Percentiles rank a stretch among this genome's conserved stretches.
Conservation (phyloP, 1,140 invertebrate species). For the Megalonaias nervosa region DNA sequence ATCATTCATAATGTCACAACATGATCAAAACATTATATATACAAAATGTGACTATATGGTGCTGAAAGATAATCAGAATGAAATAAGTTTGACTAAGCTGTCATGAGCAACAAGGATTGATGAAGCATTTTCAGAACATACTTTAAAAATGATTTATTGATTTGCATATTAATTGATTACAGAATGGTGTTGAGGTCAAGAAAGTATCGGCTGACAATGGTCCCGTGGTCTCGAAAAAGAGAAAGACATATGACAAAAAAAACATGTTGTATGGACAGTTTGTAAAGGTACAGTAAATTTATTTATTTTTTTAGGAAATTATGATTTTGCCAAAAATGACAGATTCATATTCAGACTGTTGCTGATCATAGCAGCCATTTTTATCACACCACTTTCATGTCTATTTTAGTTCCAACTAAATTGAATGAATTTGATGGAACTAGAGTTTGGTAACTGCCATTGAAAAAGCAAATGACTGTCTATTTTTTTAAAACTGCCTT, state of each 20-base stretch:
- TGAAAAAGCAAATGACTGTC: too few species aligned
- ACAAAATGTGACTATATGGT: background rate
- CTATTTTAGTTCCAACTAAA: too few species aligned
- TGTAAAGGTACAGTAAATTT: slow-evolving; percentile 70
- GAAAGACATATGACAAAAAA: slow-evolving; percentile 43
- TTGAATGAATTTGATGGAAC: too few species aligned
- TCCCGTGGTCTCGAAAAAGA: slow-evolving; percentile 18
- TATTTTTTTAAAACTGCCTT: too few species aligned
- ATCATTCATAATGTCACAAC: background rate
- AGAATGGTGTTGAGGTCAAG: slow-evolving; percentile 69
- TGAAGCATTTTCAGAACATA: slow-evolving; percentile 1
- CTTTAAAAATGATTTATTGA: slow-evolving; percentile 55
- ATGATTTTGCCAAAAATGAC: background rate
- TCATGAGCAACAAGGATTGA: too few species aligned
- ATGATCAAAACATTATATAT: background rate
- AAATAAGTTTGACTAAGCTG: background rate
- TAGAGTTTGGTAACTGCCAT: too few species aligned
- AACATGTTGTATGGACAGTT: slow-evolving; percentile 73
- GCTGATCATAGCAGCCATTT: background rate
- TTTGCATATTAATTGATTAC: slow-evolving; percentile 67
- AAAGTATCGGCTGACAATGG: slow-evolving; percentile 57
- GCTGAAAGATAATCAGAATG: background rate
- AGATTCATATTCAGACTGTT: background rate
- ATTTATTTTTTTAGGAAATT: background rate
- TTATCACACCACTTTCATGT: background rate